Conservation (phyloP, 2,113 vertebrate genomes). For the Girardinichthys multiradiatus region DNA sequence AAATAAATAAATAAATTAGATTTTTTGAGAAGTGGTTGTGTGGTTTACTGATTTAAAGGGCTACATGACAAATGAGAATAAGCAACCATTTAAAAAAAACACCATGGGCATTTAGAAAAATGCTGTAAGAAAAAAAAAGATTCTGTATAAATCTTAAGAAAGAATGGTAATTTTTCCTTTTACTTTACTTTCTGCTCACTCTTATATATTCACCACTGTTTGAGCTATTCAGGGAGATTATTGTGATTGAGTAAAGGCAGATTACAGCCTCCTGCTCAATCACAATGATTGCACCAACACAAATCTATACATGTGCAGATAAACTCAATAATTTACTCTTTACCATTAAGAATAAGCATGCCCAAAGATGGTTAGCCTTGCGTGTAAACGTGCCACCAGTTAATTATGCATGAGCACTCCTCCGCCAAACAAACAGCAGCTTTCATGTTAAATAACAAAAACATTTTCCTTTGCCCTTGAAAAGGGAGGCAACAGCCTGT, state of each 20-base stretch:
- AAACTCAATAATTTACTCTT: constrained; percentile 26
- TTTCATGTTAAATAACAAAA: constrained; percentile 24
- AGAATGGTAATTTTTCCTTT: background rate
- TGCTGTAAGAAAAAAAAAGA: too few species aligned
- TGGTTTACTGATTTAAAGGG: too few species aligned
- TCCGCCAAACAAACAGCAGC: constrained; percentile 12
- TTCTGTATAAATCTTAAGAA: background rate
- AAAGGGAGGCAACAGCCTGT: constrained; percentile 37
- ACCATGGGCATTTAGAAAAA: too few species aligned
- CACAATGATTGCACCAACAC: constrained; percentile 16
- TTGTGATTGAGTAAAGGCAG: constrained; percentile 3
- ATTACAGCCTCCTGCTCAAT: constrained; percentile 13
- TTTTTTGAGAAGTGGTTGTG: too few species aligned
- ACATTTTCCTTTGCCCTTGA: constrained; percentile 13
- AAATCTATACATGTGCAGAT: constrained; percentile 25
- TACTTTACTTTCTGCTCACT: background rate
- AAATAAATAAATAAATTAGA: too few species aligned
- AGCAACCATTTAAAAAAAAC: too few species aligned
- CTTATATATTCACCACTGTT: constrained; percentile 1
- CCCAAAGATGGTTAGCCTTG: constrained; percentile 22
- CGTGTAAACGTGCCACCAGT: constrained; percentile 27
- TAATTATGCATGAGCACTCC: constrained; percentile 22
- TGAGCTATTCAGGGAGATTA: background rate
- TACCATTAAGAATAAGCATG: constrained; percentile 6
- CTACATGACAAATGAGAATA: too few species aligned